A percentile compares a stretch with the other conserved stretches of the same genome.
Conservation (phyloP, 2,888 invertebrate genomes). For the Sisyra nigra region DNA sequence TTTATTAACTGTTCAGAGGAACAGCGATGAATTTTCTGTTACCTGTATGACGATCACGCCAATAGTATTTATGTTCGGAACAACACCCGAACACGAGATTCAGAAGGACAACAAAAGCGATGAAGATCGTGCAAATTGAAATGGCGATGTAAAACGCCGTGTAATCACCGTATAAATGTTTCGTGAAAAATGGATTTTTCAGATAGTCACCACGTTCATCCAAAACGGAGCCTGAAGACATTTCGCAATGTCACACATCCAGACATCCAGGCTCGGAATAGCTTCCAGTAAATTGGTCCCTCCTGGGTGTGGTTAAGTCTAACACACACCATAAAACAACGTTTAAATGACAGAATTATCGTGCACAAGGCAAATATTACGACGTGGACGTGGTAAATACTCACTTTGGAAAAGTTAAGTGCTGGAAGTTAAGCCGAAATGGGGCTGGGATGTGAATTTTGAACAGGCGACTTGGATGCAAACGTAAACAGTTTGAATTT, state of each 20-base stretch:
- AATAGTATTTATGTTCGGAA: conserved; percentile 62
- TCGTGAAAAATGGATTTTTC: conserved; percentile 40
- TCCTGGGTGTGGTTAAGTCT: too few species aligned
- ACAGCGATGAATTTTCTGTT: conserved; percentile 15
- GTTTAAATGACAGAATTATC: too few species aligned
- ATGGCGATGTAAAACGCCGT: conserved; percentile 75
- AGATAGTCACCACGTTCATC: conserved; percentile 42
- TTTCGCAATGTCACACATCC: neutral
- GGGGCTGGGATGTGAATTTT: too few species aligned
- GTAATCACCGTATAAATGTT: conserved; percentile 50
- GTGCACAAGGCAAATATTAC: too few species aligned
- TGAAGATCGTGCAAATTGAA: conserved; percentile 57
- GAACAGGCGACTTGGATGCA: too few species aligned
- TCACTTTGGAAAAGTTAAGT: too few species aligned
- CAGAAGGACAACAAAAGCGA: conserved; percentile 50
- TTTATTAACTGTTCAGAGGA: neutral
- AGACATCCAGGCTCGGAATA: too few species aligned
- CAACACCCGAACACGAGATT: conserved; percentile 71
- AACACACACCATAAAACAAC: too few species aligned
- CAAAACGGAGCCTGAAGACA: conserved; percentile 30
- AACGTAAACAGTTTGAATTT: too few species aligned
- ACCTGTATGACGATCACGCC: conserved; percentile 72
- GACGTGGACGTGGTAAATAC: too few species aligned
- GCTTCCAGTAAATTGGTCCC: too few species aligned
- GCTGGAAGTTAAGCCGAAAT: too few species aligned